These are phyloP conservation scores for Plebejus melissa DNA, from an alignment of 2,888 invertebrate species.

Conservation along the genomic window DNA sequence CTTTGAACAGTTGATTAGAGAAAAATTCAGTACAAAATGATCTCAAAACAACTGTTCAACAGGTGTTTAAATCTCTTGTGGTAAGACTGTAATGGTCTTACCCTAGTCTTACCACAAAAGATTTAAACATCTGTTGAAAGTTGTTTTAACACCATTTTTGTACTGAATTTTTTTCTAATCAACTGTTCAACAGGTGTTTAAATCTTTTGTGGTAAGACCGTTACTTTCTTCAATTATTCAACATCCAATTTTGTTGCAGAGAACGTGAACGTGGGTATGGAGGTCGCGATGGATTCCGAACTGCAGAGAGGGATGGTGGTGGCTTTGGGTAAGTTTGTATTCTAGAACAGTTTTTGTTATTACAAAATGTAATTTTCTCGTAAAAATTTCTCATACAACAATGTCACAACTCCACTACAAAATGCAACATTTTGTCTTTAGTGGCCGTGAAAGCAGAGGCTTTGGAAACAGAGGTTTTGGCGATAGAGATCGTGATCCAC, in stretches of 20 bases:
- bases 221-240: not conserved
- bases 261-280: constrained; percentile 53
- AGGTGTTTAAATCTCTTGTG: too few relatives aligned
- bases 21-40: too few relatives aligned
- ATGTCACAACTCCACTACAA: too few relatives aligned
- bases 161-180: too few relatives aligned
- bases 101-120: too few relatives aligned
- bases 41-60: too few relatives aligned
- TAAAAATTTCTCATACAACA: not conserved
- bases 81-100: too few relatives aligned
- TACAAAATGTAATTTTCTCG: not conserved
- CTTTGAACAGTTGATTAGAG: too few relatives aligned
- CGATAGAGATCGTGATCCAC: constrained; percentile 65
- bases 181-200: too few relatives aligned
- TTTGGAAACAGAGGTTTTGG: constrained; percentile 66
- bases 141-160: too few relatives aligned
- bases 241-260: constrained; percentile 30
- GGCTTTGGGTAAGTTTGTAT: constrained; percentile 43
- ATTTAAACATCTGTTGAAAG: too few relatives aligned
- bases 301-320: constrained; percentile 59
- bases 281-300: constrained; percentile 67
- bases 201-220: too few relatives aligned
- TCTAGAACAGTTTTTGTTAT: not conserved
- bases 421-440: not conserved
- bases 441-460: constrained; percentile 61